Base-by-base conservation (phyloP, 2,888 invertebrate species). In the Ischnus inquisitorius region DNA sequence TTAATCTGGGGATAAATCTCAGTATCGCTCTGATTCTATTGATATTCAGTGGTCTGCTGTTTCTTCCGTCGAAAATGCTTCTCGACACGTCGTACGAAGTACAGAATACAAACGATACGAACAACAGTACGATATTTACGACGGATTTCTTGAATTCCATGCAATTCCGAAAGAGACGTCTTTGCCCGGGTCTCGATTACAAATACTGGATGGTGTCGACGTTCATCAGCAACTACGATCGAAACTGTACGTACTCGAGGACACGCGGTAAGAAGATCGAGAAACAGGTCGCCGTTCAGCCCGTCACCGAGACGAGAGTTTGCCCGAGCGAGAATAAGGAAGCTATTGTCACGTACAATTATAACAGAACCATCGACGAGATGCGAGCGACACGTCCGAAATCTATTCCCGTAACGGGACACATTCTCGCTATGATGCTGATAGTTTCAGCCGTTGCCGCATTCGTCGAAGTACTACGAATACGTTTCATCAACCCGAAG, bases 401-500 rank as follows among this genome's bases (percentile, higher is more conserved):
- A 82, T 90, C 90, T 16, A 83, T 90, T 65, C 89, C 89, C 39
- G 88, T 92, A 41, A 91, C 92, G 34, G 90, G 90, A 75, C 89
- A 91, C 77, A 92, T 92, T 72, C 89, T 93, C 14, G 91, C 90
- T 43, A 88, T 89, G 85, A 91, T 92, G 90, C 89, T 93, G 62
- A 85, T 92, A 67, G 89, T 91, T 43, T 92, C 92, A 22, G 89
- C 90, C 46, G 88, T 92, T 39, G 90, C 89, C 6, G 92, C 92
- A 57, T 85, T 93, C 67, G 89, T 92, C 79, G 92, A 93, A 87
- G 90, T 91, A 60, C 81, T 92, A 51, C 88, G 90, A 78, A 90
- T 91, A 81, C 90, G 91, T 77, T 90, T 92, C 84, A 89, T 89
- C 84, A 88, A 86, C 79, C 87, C 89, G 48, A 90, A 91, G 91